phyloP scores from a whole-genome alignment of 2,113 vertebrate species.

The Xenus cinereus region DNA sequence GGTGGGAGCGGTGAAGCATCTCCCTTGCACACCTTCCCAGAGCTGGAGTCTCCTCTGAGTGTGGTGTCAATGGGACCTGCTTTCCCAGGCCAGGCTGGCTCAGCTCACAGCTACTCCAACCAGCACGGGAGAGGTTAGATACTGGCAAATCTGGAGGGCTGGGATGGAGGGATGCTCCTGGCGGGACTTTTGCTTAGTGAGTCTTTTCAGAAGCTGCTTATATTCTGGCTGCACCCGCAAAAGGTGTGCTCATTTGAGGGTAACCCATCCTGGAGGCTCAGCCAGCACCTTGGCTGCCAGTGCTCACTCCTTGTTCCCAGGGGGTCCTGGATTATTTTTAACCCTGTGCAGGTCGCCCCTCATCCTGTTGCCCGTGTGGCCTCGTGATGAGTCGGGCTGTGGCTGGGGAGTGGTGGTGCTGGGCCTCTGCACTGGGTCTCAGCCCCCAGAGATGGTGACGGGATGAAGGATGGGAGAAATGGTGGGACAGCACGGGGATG shows the following conservation, averaged over 20 bases:
- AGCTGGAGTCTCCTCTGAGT: neutral
- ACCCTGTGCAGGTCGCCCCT: neutral
- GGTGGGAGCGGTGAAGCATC: neutral
- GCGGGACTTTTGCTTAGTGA: neutral
- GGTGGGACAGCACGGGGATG: neutral
- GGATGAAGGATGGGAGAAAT: neutral
- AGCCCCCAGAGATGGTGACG: fast-evolving
- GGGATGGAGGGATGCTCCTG: neutral
- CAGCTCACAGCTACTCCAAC: fast-evolving
- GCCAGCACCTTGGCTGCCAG: neutral
- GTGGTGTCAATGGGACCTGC: neutral
- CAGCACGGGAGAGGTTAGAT: neutral
- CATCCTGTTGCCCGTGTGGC: neutral
- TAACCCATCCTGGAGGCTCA: neutral
- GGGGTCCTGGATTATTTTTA: neutral
- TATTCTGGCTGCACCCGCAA: neutral
- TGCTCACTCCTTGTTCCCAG: neutral
- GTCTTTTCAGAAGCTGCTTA: neutral
- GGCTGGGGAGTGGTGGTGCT: neutral
- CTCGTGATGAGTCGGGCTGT: neutral
- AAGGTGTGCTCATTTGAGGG: neutral
- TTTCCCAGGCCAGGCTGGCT: neutral
- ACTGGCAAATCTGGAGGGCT: neutral
- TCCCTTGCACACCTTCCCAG: neutral
- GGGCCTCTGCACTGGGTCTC: neutral